A percentile compares a stretch with the other conserved stretches of the same genome.
Evolutionary conservation across 2,797 vertebrate species (phyloP).

Genomic region (Sarcophilus harrisii): DNA sequence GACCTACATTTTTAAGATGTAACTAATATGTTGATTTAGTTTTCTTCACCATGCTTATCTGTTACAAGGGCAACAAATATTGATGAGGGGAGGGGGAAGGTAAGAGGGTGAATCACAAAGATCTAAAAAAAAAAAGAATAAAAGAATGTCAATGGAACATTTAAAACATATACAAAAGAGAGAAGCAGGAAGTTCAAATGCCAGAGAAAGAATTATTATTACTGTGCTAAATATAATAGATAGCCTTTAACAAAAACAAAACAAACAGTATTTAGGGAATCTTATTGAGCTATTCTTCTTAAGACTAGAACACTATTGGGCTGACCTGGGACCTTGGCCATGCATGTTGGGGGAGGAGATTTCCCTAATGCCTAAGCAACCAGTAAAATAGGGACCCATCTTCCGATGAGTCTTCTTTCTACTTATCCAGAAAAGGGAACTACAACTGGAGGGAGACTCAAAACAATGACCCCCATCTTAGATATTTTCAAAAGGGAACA

Average conservation of each 20-base stretch:
- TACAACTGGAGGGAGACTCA: not conserved
- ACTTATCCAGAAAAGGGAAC: not conserved
- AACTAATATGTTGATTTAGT: not conserved
- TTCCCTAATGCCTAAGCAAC: not conserved
- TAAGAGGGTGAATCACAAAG: not conserved
- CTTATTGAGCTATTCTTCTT: not conserved
- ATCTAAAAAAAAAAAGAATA: not conserved
- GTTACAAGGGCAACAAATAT: not conserved
- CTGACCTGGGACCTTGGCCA: not conserved
- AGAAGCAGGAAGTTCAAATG: not conserved
- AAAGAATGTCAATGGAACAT: not conserved
- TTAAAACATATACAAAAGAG: not conserved
- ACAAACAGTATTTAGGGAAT: not conserved
- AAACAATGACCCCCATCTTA: not conserved
- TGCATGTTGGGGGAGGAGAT: not conserved
- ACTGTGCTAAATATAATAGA: not conserved
- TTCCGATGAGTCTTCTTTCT: not conserved
- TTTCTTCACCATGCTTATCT: not conserved
- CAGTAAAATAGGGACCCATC: not conserved
- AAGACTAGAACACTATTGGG: not conserved
- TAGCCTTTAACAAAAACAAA: not conserved
- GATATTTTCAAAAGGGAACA: not conserved
- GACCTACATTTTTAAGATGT: not conserved
- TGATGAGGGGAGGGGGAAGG: not conserved
- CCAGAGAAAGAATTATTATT: not conserved